Conservation (phyloP, 30 jellyfish, hydroid and myxozoan species). For the Pelagia noctiluca region DNA sequence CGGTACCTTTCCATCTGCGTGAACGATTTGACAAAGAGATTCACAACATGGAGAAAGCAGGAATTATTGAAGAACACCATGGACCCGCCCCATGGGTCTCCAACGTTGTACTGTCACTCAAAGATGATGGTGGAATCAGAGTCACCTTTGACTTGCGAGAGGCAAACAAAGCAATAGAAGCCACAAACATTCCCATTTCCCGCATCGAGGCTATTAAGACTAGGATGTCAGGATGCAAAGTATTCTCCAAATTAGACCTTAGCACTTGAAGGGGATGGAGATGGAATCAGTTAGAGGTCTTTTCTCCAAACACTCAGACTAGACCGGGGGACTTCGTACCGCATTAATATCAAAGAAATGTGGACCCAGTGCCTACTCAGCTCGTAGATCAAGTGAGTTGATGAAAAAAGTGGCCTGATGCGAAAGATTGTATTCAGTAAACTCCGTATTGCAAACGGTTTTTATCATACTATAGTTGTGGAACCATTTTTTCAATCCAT, state of each 20-base stretch:
- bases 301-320: no score
- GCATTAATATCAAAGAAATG: no score
- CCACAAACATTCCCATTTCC: constrained; percentile 18
- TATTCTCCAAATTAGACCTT: constrained; percentile 19
- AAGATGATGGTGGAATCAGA: constrained; percentile 19
- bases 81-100: constrained; percentile 67
- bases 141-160: constrained; percentile 30
- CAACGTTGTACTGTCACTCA: constrained; percentile 19
- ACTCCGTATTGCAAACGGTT: no score
- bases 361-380: no score
- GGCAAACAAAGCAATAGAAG: constrained; percentile 23
- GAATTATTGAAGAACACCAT: constrained; percentile 31
- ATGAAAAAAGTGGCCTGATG: no score
- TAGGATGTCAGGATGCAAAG: constrained; percentile 3
- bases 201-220: constrained; percentile 7
- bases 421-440: no score
- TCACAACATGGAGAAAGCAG: constrained; percentile 20
- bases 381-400: no score
- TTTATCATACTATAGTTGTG: no score
- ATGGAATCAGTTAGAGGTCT: no score
- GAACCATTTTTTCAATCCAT: no score
- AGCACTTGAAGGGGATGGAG: no score
- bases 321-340: no score
- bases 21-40: not conserved
- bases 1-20: constrained; percentile 10